Percentiles rank a stretch among this genome's conserved stretches.
Evolutionary conservation across 2,888 invertebrate genomes (phyloP).

Genomic region (Dromius quadrimaculatus): DNA sequence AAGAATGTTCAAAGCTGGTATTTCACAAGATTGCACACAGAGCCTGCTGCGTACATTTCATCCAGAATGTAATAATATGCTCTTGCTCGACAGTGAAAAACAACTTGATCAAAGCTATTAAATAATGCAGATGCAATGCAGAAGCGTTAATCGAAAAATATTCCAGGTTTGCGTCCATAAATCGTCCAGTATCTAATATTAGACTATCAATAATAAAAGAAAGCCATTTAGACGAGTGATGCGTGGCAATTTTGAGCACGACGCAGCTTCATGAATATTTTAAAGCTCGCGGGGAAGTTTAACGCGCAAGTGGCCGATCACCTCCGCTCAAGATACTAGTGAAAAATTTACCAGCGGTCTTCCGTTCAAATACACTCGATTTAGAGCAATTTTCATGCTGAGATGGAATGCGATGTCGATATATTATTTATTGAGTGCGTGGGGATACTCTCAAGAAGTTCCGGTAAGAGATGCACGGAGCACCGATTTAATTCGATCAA

Average conservation of each 20-base stretch:
- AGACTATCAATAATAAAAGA: constrained; percentile 41
- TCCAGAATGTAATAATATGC: too few relatives aligned
- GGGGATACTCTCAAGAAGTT: too few relatives aligned
- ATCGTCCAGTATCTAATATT: constrained; percentile 34
- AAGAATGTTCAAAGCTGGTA: too few relatives aligned
- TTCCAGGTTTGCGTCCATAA: constrained; percentile 37
- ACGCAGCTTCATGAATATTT: constrained; percentile 43
- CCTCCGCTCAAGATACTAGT: constrained; percentile 9
- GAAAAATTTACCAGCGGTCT: constrained; percentile 40
- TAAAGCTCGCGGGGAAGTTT: constrained; percentile 45
- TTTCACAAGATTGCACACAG: too few relatives aligned
- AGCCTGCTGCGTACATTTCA: too few relatives aligned
- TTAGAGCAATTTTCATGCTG: constrained; percentile 8
- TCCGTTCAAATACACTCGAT: constrained; percentile 35
- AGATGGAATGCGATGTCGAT: constrained; percentile 26
- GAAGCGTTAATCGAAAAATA: constrained; percentile 38
- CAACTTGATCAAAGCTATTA: constrained; percentile 14
- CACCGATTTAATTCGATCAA: too few relatives aligned
- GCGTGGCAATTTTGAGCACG: constrained; percentile 32
- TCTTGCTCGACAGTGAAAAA: too few relatives aligned
- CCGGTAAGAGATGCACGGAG: too few relatives aligned
- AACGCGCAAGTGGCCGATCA: constrained; percentile 39
- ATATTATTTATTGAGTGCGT: too few relatives aligned
- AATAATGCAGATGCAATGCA: constrained; percentile 39
- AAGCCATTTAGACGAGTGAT: constrained; percentile 26